Evolutionary conservation across 2,113 vertebrate genomes (phyloP), one percentile per base, ranked within the genome.

Genomic region (Chroicocephalus ridibundus): DNA sequence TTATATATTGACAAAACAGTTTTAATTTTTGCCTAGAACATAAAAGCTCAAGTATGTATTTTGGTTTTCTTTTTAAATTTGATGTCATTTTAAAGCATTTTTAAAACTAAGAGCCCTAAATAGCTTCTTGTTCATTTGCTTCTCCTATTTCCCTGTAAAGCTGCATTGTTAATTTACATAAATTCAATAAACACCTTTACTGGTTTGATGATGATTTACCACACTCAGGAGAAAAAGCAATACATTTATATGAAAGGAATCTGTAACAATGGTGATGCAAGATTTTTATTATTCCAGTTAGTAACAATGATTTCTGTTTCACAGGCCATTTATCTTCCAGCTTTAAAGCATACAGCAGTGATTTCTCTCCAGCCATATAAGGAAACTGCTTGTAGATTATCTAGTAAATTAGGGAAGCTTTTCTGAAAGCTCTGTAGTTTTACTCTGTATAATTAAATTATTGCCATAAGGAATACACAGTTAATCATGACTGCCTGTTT

Each of bases 331-430:
- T 95, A 69, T 97, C 94, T 96, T 94, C 57, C 76, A 76, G 68
- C 82, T 96, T 95, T 93, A 94, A 96, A 95, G 85, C 76, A 93
- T 44, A 29, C 52, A 81, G 40, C 62, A 89, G 60, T 72, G 47
- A 93, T 95, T 96, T 93, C 81, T 95, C 77, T 95, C 78, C 71
- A 92, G 57, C 91, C 88, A 91, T 96, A 94, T 91, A 94, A 95
- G 82, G 95, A 96, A 96, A 94, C 94, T 81, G 90, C 68, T 94
- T 83, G 87, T 96, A 94, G 75, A 95, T 97, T 90, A 93, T 92
- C 66, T 65, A 80, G 83, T 76, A 96, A 96, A 95, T 97, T 94
- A 95, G 85, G 55, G 90, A 94, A 93, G 88, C 86, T 92, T 86
- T 90, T 89, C 61, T 96, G 81, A 89, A 70, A 85, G 75, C 84